Percentiles rank a stretch among this genome's conserved stretches.
Conservation (phyloP, 1,140 invertebrate species). For the Drosophila kepulauana region DNA sequence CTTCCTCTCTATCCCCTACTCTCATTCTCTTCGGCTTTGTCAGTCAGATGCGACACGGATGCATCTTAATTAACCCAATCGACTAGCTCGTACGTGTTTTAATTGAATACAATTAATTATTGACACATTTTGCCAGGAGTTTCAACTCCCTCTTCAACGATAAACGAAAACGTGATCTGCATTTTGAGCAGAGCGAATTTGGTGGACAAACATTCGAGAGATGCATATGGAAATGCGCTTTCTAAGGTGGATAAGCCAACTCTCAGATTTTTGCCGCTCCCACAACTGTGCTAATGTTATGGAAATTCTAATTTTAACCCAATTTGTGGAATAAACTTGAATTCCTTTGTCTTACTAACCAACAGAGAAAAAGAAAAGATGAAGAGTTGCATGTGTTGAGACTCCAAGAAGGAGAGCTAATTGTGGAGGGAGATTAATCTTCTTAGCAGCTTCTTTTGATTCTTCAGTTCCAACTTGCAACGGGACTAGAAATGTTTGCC, state of each 20-base stretch:
- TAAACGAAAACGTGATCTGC: constrained; percentile 63
- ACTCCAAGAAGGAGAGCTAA: constrained; percentile 18
- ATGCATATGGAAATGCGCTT: constrained; percentile 74
- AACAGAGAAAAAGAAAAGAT: not conserved
- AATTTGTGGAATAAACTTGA: constrained; percentile 47
- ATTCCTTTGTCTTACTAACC: constrained; percentile 30
- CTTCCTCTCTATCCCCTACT: not conserved
- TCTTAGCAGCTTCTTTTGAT: constrained; percentile 23
- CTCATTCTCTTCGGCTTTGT: constrained; percentile 23
- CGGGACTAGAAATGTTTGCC: constrained; percentile 51
- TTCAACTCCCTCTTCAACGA: constrained; percentile 34
- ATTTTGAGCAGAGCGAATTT: constrained; percentile 43
- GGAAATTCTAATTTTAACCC: constrained; percentile 66
- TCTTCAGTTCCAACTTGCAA: constrained; percentile 29
- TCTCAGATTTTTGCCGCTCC: constrained; percentile 5
- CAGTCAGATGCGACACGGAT: constrained; percentile 55
- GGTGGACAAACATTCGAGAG: constrained; percentile 7
- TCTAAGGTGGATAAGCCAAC: constrained; percentile 38
- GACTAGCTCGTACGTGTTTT: constrained; percentile 47
- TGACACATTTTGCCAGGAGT: constrained; percentile 75
- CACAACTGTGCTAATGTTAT: constrained; percentile 47
- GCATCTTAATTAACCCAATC: constrained; percentile 72
- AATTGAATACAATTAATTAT: constrained; percentile 84
- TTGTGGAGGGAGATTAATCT: constrained; percentile 52
- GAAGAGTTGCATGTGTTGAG: not conserved